These are phyloP conservation scores for Catostylus mosaicus DNA, from an alignment of 30 jellyfish, hydroid and myxozoan species.

Conservation along the genomic window DNA sequence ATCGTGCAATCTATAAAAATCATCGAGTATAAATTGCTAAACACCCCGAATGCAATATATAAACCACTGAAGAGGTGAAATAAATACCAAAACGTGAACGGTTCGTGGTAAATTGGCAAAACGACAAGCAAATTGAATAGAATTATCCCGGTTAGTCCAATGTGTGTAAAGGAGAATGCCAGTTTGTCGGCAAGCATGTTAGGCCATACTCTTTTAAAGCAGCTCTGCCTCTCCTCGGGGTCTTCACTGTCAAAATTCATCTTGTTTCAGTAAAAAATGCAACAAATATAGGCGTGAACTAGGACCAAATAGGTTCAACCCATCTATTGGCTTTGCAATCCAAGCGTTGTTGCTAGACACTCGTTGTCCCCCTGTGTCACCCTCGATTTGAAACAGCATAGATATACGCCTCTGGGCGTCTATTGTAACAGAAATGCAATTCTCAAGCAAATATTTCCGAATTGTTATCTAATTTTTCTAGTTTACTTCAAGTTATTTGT, in stretches of 20 bases:
- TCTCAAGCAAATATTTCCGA: too few species aligned
- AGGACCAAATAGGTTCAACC: too few species aligned
- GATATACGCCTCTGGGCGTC: too few species aligned
- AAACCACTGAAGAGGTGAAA: constrained; percentile 67
- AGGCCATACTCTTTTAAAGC: constrained; percentile 84
- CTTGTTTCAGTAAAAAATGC: not conserved
- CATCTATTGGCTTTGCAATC: not conserved
- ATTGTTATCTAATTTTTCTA: too few species aligned
- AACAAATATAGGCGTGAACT: too few species aligned
- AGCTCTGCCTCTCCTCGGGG: not conserved
- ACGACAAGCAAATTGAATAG: constrained; percentile 76
- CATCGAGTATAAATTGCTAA: constrained; percentile 75
- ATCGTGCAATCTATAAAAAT: constrained; percentile 77
- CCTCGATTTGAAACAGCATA: too few species aligned
- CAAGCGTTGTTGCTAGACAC: not conserved
- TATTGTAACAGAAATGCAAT: too few species aligned
- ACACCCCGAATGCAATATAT: constrained; percentile 69
- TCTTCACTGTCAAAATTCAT: constrained; percentile 30
- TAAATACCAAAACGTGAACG: constrained; percentile 69
- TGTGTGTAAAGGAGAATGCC: constrained; percentile 87
- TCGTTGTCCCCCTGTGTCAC: not conserved
- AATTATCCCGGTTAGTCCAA: constrained; percentile 77
- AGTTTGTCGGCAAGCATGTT: constrained; percentile 62
- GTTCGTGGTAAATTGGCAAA: constrained; percentile 81
- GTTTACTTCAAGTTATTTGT: too few species aligned